A percentile compares a stretch with the other conserved stretches of the same genome.
Conservation (phyloP, 30 jellyfish, hydroid and myxozoan species). For the Cassiopea xamachana region DNA sequence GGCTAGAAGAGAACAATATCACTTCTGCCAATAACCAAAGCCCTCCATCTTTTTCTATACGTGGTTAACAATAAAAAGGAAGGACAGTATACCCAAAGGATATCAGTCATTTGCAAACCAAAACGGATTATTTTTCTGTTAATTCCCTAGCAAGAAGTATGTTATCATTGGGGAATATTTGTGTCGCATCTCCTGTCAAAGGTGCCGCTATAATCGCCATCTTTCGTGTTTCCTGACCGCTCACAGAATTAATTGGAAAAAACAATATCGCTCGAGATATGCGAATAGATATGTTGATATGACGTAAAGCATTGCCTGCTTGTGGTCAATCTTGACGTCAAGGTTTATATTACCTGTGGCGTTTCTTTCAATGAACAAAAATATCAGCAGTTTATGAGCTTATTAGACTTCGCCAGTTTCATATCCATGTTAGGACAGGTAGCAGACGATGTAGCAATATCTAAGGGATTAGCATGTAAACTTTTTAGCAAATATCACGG, state of each 20-base stretch:
- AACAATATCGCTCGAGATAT: neutral
- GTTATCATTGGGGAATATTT: neutral
- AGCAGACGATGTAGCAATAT: neutral
- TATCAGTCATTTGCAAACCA: neutral
- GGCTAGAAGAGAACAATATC: no score
- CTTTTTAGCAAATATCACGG: neutral
- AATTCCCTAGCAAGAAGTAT: neutral
- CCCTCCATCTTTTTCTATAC: neutral
- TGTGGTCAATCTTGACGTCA: slow-evolving; percentile 18
- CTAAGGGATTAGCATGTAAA: neutral
- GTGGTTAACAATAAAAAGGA: neutral
- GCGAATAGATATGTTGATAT: neutral
- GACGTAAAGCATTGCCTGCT: slow-evolving; percentile 18
- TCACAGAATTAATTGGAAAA: neutral
- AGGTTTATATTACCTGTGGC: neutral
- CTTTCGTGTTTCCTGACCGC: slow-evolving; percentile 47
- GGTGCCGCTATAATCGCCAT: neutral
- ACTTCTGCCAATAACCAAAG: no score
- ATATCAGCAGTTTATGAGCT: neutral
- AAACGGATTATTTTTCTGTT: slow-evolving; percentile 9
- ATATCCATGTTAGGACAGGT: neutral
- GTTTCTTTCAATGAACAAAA: neutral
- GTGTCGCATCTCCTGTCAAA: slow-evolving; percentile 6
- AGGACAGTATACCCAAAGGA: neutral
- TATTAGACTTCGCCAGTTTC: neutral